A percentile compares a stretch with the other conserved stretches of the same genome.
phyloP scores from a whole-genome alignment of 2,113 vertebrate species.

The Proteles cristata region DNA sequence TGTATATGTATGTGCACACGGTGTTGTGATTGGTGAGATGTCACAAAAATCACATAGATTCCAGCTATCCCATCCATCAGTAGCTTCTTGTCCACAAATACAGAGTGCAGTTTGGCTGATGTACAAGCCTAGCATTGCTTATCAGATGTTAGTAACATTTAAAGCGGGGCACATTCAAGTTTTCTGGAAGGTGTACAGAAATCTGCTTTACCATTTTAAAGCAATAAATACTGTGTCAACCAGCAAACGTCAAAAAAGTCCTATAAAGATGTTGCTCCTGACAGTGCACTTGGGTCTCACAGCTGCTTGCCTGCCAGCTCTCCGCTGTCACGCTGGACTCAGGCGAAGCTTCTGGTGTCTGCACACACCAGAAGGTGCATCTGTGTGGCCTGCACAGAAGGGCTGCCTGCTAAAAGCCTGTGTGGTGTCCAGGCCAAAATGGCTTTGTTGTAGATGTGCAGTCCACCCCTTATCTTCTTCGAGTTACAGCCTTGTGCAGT shows the following conservation, averaged over 20 bases:
- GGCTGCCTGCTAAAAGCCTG: neutral
- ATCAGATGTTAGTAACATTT: neutral
- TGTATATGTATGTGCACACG: too few species aligned
- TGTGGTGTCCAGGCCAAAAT: fast-evolving
- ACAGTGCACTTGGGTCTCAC: neutral
- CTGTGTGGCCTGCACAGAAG: fast-evolving
- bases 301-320: neutral
- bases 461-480: neutral
- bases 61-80: neutral
- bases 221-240: too few species aligned
- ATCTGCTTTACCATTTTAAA: neutral
- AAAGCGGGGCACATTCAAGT: neutral
- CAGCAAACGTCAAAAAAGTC: neutral
- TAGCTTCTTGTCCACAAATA: neutral
- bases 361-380: neutral
- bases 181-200: neutral
- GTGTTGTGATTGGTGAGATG: neutral
- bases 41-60: neutral
- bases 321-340: neutral
- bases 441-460: neutral
- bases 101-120: neutral
- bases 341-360: neutral
- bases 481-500: neutral
- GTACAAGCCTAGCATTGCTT: neutral
- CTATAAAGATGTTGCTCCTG: neutral